Evolutionary conservation across 2,888 invertebrate species (phyloP).

Genomic region (Prostheceraeus crozeri): DNA sequence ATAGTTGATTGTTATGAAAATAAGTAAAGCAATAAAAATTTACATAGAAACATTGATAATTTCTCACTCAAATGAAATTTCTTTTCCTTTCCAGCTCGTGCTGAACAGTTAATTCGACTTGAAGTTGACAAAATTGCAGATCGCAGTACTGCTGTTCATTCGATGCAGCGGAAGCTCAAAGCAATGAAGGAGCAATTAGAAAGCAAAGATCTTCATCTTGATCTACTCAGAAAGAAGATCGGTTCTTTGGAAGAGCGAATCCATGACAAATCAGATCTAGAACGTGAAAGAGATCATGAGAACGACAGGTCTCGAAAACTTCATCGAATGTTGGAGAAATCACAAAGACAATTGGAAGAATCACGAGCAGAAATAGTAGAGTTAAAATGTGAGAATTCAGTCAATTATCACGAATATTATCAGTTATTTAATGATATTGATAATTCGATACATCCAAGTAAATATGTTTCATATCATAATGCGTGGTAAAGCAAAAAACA

Average conservation of each 20-base stretch:
- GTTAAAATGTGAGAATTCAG: too few species aligned
- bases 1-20: too few species aligned
- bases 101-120: constrained; percentile 71
- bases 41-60: too few species aligned
- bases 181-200: constrained; percentile 80
- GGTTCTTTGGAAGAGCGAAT: constrained; percentile 72
- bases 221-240: constrained; percentile 76
- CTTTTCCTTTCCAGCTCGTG: too few species aligned
- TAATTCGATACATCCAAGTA: too few species aligned
- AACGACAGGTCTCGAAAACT: constrained; percentile 61
- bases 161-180: constrained; percentile 75
- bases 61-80: too few species aligned
- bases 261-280: constrained; percentile 34
- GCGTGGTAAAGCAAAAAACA: too few species aligned
- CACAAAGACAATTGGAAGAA: constrained; percentile 71
- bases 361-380: constrained; percentile 74
- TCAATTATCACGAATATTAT: too few species aligned
- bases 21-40: too few species aligned
- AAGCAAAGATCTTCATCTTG: constrained; percentile 80
- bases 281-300: constrained; percentile 39
- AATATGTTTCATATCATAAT: too few species aligned
- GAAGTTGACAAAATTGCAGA: constrained; percentile 76
- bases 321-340: constrained; percentile 72
- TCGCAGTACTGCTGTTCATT: constrained; percentile 78
- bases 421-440: too few species aligned